Conservation (phyloP, 1,140 invertebrate genomes). For the Drosophila nannoptera region DNA sequence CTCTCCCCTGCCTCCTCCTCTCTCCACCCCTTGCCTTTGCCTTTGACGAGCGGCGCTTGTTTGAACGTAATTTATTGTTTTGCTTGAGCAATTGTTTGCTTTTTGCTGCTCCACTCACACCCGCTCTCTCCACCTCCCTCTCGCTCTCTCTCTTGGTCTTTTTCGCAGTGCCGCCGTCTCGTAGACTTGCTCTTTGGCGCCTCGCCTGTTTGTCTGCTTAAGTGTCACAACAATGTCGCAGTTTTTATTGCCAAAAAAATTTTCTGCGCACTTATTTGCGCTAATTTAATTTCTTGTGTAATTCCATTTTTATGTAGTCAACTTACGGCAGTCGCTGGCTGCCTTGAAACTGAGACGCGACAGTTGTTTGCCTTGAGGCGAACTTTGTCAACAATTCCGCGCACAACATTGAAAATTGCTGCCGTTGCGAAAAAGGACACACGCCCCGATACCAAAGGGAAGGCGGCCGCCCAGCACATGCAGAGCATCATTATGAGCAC, state of each 20-base stretch:
- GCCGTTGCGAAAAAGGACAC: constrained; percentile 65
- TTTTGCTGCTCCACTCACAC: not conserved
- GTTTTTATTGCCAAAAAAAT: constrained; percentile 70
- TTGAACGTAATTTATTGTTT: constrained; percentile 77
- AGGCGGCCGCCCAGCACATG: constrained; percentile 26
- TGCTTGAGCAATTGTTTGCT: constrained; percentile 46
- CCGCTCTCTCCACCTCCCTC: not conserved
- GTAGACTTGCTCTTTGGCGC: constrained; percentile 10
- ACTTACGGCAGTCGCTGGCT: constrained; percentile 43
- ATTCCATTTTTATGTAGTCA: constrained; percentile 75
- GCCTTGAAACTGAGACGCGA: constrained; percentile 69
- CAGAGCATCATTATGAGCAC: constrained; percentile 49
- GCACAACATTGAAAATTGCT: constrained; percentile 72
- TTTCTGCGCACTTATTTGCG: constrained; percentile 67
- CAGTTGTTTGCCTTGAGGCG: constrained; percentile 72
- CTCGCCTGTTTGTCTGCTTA: constrained; percentile 31
- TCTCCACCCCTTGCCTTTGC: constrained; percentile 16
- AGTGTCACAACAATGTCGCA: constrained; percentile 71
- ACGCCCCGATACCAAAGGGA: constrained; percentile 9
- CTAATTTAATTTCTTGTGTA: constrained; percentile 77
- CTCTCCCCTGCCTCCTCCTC: not conserved
- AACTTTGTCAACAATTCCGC: constrained; percentile 77
- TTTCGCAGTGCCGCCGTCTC: no score
- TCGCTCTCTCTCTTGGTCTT: not conserved
- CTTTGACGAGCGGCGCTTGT: constrained; percentile 59